Conservation (phyloP, 2,888 invertebrate species). For the Theodoxus fluviatilis region DNA sequence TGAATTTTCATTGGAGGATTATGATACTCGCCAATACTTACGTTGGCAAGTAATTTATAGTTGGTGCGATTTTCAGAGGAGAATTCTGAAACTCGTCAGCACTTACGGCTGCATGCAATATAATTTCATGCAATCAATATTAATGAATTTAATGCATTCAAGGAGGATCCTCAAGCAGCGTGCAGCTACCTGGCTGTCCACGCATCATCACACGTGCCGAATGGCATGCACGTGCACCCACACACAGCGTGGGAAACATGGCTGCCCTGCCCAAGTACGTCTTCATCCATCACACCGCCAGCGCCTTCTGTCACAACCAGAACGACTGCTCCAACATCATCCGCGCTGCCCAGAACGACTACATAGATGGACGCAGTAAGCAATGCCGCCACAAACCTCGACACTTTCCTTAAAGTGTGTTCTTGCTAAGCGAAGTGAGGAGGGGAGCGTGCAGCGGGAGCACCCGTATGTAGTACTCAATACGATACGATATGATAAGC, state of each 20-base stretch:
- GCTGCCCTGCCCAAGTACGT: constrained; percentile 40
- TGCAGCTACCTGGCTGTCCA: constrained; percentile 30
- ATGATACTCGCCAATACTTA: not conserved
- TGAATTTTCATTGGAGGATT: not conserved
- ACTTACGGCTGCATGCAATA: too few relatives aligned
- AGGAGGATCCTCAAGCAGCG: not conserved
- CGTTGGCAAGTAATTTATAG: too few relatives aligned
- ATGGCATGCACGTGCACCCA: constrained; percentile 40
- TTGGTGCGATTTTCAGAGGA: too few relatives aligned
- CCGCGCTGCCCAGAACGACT: constrained; percentile 37
- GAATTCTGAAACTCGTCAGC: too few relatives aligned
- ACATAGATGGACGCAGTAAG: constrained; percentile 42
- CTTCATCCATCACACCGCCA: constrained; percentile 65
- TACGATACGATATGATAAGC: too few relatives aligned
- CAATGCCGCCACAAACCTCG: not conserved
- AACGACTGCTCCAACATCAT: constrained; percentile 33
- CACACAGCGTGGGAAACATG: constrained; percentile 31
- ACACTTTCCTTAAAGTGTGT: not conserved
- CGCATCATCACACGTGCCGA: constrained; percentile 35
- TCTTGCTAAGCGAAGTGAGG: not conserved
- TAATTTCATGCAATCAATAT: too few relatives aligned
- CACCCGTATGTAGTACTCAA: too few relatives aligned
- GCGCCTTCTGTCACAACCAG: constrained; percentile 53
- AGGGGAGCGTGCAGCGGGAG: not conserved
- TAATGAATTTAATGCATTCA: too few relatives aligned